Evolutionary conservation across 35 echinoderm and acorn worm species (phyloP).

Genomic region (Lytechinus pictus): DNA sequence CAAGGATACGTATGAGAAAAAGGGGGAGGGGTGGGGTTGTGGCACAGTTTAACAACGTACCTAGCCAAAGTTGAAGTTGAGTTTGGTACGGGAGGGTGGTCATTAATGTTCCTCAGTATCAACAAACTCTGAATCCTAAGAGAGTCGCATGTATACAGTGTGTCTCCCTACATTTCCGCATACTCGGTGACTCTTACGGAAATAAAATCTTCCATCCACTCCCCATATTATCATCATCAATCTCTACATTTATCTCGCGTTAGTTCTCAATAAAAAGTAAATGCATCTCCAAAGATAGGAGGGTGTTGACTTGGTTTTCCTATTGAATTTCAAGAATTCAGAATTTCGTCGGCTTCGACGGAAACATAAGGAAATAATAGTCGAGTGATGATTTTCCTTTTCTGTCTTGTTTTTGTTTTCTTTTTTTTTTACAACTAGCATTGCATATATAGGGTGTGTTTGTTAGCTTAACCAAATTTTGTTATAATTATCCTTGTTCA

Average conservation of each 20-base stretch:
- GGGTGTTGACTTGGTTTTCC: neutral
- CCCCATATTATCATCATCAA: neutral
- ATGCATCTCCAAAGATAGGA: neutral
- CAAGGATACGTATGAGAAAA: too few relatives aligned
- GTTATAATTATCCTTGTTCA: too few relatives aligned
- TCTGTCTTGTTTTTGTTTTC: neutral
- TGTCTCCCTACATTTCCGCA: neutral
- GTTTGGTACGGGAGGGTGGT: neutral
- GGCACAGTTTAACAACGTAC: too few relatives aligned
- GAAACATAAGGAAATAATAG: neutral
- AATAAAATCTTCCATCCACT: neutral
- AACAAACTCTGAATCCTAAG: neutral
- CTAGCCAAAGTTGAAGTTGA: too few relatives aligned
- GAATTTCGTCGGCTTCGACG: neutral
- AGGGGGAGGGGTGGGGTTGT: too few relatives aligned
- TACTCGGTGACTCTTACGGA: neutral
- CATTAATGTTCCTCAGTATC: neutral
- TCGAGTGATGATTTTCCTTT: neutral
- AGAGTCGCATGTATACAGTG: neutral
- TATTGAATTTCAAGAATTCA: neutral
- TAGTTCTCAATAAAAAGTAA: neutral
- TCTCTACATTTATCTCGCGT: neutral
- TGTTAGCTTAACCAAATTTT: too few relatives aligned
- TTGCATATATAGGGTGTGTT: too few relatives aligned
- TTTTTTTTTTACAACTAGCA: neutral